Conservation (phyloP, 2,113 vertebrate species). For the Geococcyx californianus region DNA sequence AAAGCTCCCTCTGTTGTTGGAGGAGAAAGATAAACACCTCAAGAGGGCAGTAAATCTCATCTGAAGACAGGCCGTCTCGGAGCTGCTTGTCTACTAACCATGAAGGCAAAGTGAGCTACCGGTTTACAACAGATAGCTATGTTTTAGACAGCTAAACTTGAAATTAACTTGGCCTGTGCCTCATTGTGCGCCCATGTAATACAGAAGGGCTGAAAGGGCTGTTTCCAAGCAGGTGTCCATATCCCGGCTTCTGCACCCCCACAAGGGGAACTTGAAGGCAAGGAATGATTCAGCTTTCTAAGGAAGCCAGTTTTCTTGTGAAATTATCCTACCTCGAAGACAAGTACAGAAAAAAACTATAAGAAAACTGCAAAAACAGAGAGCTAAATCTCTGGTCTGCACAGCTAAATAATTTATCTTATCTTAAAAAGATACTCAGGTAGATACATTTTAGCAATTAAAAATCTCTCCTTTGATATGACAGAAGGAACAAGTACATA, state of each 20-base stretch:
- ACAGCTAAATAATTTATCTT: background rate
- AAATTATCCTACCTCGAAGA: background rate
- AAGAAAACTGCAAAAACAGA: background rate
- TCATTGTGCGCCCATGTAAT: background rate
- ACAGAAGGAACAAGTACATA: background rate
- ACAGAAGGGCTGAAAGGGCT: background rate
- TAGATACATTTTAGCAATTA: background rate
- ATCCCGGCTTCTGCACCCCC: background rate
- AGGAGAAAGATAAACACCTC: constrained; percentile 32
- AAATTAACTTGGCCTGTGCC: background rate
- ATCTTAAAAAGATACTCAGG: background rate
- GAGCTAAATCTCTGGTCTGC: background rate
- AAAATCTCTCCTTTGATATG: background rate
- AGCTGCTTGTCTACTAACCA: background rate
- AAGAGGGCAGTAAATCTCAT: constrained; percentile 54
- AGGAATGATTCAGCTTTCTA: background rate
- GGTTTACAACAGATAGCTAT: background rate
- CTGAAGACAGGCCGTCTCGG: constrained; percentile 25
- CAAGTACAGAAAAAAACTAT: background rate
- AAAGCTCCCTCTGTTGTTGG: background rate
- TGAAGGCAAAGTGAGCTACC: background rate
- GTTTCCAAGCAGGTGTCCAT: background rate
- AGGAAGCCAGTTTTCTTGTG: background rate
- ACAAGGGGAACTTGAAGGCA: background rate
- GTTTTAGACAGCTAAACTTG: background rate